Evolutionary conservation across 2,888 invertebrate genomes (phyloP).

Genomic region (Mesorhabditis belari): DNA sequence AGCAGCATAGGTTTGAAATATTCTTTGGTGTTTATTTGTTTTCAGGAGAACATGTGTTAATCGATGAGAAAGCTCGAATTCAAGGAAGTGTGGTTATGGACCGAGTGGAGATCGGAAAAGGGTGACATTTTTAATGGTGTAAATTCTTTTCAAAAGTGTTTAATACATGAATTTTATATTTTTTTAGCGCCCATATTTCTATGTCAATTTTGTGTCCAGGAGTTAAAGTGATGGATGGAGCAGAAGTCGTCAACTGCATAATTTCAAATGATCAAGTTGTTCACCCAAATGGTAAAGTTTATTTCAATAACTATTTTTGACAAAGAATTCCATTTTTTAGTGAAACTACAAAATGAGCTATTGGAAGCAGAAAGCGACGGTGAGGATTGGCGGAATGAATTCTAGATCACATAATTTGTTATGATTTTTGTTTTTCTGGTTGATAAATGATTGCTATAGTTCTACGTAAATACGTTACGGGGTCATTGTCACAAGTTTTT

Average conservation of each 20-base stretch:
- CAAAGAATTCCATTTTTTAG: slow-evolving; percentile 9
- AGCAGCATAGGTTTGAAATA: not conserved
- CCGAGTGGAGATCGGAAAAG: slow-evolving; percentile 29
- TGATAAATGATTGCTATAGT: too few relatives aligned
- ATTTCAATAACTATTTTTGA: not conserved
- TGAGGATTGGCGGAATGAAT: slow-evolving; percentile 11
- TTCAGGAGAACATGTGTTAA: slow-evolving; percentile 15
- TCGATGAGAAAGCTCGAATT: slow-evolving; percentile 31
- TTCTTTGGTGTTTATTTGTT: not conserved
- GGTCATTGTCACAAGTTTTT: too few relatives aligned
- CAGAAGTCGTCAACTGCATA: slow-evolving; percentile 37
- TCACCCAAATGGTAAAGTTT: slow-evolving; percentile 34
- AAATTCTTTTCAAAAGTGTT: too few relatives aligned
- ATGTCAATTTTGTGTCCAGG: slow-evolving; percentile 36
- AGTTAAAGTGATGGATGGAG: slow-evolving; percentile 32
- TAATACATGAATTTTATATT: not conserved
- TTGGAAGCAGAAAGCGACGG: slow-evolving; percentile 17
- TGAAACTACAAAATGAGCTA: slow-evolving; percentile 21
- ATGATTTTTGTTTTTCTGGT: not conserved
- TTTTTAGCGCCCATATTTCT: slow-evolving; percentile 31
- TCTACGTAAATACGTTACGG: too few relatives aligned
- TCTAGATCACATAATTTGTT: not conserved
- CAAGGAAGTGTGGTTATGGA: slow-evolving; percentile 36
- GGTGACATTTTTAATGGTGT: slow-evolving; percentile 17
- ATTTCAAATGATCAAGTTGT: slow-evolving; percentile 50